Percentiles rank a stretch among this genome's conserved stretches.
phyloP scores from a whole-genome alignment of 2,888 invertebrate species.

The Galerucella nymphaeae region DNA sequence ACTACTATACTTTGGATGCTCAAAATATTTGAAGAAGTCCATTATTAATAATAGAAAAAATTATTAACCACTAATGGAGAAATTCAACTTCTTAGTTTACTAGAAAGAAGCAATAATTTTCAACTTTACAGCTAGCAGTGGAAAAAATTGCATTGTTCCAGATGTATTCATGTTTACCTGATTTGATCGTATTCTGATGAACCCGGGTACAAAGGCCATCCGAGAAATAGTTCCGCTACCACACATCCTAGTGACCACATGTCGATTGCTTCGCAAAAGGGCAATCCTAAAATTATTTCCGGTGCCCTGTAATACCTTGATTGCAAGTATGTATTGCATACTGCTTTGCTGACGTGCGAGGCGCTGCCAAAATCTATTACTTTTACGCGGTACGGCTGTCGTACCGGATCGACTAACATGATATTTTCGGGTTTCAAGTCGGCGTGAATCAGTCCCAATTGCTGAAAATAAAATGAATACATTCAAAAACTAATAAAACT shows the following conservation, averaged over 20 bases:
- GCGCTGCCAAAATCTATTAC: constrained; percentile 99
- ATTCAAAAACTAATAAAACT: too few relatives aligned
- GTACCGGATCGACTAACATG: constrained; percentile 98
- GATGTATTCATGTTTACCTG: constrained; percentile 20
- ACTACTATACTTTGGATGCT: too few relatives aligned
- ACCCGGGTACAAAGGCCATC: constrained; percentile 99
- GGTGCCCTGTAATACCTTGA: constrained; percentile 98
- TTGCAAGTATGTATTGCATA: constrained; percentile 99
- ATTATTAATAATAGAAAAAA: too few relatives aligned
- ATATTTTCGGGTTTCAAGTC: constrained; percentile 99
- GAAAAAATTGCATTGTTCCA: not conserved
- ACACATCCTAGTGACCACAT: constrained; percentile 99
- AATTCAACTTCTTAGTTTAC: too few relatives aligned
- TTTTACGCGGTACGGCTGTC: constrained; percentile 98
- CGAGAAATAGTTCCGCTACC: constrained; percentile 97
- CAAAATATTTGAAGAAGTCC: too few relatives aligned
- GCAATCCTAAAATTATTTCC: constrained; percentile 96
- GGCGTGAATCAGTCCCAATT: constrained; percentile 98
- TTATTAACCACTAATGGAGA: too few relatives aligned
- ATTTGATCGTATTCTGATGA: constrained; percentile 99
- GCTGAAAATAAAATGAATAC: constrained; percentile 69
- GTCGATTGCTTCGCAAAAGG: constrained; percentile 99
- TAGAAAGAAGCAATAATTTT: too few relatives aligned
- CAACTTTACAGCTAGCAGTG: too few relatives aligned
- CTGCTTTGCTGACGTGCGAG: constrained; percentile 98